phyloP scores from a whole-genome alignment of 2,113 vertebrate species.

The Cryptoleucopteryx plumbea region DNA sequence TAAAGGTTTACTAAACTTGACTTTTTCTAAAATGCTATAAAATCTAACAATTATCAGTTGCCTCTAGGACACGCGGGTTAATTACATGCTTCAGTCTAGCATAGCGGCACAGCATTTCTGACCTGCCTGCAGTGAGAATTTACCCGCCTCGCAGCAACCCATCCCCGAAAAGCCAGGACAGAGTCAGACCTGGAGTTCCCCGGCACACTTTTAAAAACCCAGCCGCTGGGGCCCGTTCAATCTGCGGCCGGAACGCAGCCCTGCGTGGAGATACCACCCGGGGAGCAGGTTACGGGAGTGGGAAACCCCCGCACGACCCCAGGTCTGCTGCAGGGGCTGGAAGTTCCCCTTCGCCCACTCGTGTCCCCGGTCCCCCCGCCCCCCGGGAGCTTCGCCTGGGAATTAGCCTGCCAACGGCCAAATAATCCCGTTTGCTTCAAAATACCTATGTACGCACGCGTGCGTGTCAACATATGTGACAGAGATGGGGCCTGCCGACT shows the following conservation, averaged over 20 bases:
- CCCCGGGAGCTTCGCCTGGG: not conserved
- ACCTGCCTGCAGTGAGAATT: not conserved
- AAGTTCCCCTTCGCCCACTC: not conserved
- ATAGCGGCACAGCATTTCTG: not conserved
- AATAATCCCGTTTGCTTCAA: not conserved
- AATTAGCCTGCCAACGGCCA: not conserved
- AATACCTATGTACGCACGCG: accelerated
- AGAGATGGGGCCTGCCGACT: not conserved
- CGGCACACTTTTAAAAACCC: not conserved
- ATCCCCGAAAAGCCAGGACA: accelerated
- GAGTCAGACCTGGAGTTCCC: not conserved
- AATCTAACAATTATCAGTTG: not conserved
- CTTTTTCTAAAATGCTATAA: not conserved
- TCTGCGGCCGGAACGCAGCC: no score
- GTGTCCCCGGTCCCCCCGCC: not conserved
- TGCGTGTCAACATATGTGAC: accelerated
- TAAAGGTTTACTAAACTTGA: not conserved
- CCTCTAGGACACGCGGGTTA: not conserved
- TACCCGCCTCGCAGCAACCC: not conserved
- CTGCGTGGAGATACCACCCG: accelerated
- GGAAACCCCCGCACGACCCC: not conserved
- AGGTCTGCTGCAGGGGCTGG: not conserved
- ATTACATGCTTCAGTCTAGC: not conserved
- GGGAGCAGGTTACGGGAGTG: accelerated
- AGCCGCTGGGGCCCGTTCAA: not conserved